A percentile compares a stretch with the other conserved stretches of the same genome.
Evolutionary conservation across 2,888 invertebrate species (phyloP).

Genomic region (Plemyria rubiginata): DNA sequence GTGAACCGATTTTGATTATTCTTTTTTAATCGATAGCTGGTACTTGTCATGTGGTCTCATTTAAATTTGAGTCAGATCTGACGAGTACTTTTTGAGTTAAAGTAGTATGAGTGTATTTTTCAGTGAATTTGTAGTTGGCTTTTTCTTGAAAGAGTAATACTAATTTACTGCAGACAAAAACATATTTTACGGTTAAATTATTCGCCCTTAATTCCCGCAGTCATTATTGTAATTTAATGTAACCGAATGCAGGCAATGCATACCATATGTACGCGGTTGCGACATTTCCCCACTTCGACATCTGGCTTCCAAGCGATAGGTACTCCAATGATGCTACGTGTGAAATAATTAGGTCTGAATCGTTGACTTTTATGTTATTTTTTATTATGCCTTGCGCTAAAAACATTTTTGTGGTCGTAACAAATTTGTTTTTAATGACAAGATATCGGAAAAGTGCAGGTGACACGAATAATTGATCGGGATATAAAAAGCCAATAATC

Average conservation of each 20-base stretch:
- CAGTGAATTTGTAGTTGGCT: no score
- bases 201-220: constrained; percentile 31
- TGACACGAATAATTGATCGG: constrained; percentile 1
- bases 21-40: no score
- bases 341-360: constrained; percentile 23
- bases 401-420: neutral
- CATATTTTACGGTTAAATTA: constrained; percentile 20
- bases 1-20: no score
- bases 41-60: no score
- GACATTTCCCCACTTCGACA: constrained; percentile 46
- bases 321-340: constrained; percentile 34
- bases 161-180: neutral
- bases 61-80: no score
- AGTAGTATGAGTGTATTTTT: no score
- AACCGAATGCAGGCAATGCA: constrained; percentile 44
- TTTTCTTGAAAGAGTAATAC: no score
- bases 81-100: no score
- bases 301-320: constrained; percentile 49
- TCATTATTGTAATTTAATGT: constrained; percentile 44
- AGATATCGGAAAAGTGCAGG: constrained; percentile 1
- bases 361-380: constrained; percentile 1
- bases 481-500: neutral
- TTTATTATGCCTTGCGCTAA: neutral
- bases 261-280: constrained; percentile 57
- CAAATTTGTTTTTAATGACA: neutral